A percentile compares a stretch with the other conserved stretches of the same genome.
phyloP scores from a whole-genome alignment of 2,797 vertebrate genomes.

The Xerus rutilus region DNA sequence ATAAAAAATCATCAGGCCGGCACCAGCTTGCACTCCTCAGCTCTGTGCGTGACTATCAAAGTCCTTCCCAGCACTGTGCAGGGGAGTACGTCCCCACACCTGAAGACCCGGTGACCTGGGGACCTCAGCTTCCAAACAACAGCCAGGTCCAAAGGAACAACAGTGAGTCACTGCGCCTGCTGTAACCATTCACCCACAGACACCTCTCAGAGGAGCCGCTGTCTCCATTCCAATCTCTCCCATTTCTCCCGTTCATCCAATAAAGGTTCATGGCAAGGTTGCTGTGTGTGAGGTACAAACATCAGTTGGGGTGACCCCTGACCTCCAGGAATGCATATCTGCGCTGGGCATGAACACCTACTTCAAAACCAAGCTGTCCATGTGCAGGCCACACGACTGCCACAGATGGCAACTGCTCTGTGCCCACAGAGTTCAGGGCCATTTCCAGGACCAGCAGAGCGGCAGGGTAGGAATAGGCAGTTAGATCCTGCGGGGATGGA shows the following conservation, averaged over 20 bases:
- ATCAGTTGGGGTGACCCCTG: background rate
- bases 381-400: background rate
- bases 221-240: background rate
- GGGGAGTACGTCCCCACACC: background rate
- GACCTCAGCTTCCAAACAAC: slow-evolving; percentile 25
- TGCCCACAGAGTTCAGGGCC: background rate
- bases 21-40: background rate
- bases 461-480: background rate
- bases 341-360: background rate
- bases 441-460: too few species aligned
- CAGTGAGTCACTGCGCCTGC: background rate
- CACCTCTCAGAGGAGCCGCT: background rate
- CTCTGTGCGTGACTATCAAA: background rate
- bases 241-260: background rate
- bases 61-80: background rate
- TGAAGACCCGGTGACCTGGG: slow-evolving; percentile 35
- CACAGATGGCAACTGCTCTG: background rate
- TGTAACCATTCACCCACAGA: background rate
- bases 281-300: background rate
- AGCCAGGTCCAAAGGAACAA: slow-evolving; percentile 58
- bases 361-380: slow-evolving; percentile 36
- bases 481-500: background rate
- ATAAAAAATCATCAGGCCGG: background rate
- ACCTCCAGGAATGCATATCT: background rate
- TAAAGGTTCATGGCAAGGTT: background rate